Base-by-base conservation (phyloP, 2,113 vertebrate genomes). In the Nothobranchius furzeri region DNA sequence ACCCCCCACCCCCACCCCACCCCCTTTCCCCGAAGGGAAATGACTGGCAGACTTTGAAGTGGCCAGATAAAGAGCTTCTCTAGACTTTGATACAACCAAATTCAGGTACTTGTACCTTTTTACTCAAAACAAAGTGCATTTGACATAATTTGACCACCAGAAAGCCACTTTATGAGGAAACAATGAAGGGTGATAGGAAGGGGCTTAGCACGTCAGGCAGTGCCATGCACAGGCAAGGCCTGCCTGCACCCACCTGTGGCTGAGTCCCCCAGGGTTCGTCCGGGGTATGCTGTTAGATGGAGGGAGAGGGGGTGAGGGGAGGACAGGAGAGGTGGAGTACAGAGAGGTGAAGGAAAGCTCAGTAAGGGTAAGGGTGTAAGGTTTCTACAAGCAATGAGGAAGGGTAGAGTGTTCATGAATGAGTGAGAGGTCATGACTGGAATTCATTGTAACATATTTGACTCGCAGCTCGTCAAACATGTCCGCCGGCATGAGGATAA, bases 201-300 rank as follows among this genome's bases (percentile, higher is more conserved):
- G 88, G 87, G 83, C 79, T 73, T 80, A 90, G 82, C 60, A 76
- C 84, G 53, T 78, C 89, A 89, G 78, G 88, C 6, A 85, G 91
- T 83, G 87, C 86, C 94, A 95, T 94, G 95, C 95, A 90, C 80
- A 81, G 56, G 75, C 88, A 72, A 87, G 78, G 82, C 84, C 84
- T 76, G 85, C 89, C 89, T 25, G 87, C 94, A 97, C 96, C 95
- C 93, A 96, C 95, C 96, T 96, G 94, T 93, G 87, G 92, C 93
- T n/a, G 95, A 94, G 79, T 94, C 94, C 85, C 93, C 94, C 88
- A 96, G 91, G 91, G 94, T 95, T 89, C 95, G 95, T 96, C 96
- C 96, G 0, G 95, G 95, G 85, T 96, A 96, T 89, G 95, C 95
- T 96, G 94, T 95, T 95, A 88, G 92, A 90, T 90, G 92, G 90